A percentile compares a stretch with the other conserved stretches of the same genome.
Conservation (phyloP, 1,140 invertebrate species). For the Lasioglossum albipes region DNA sequence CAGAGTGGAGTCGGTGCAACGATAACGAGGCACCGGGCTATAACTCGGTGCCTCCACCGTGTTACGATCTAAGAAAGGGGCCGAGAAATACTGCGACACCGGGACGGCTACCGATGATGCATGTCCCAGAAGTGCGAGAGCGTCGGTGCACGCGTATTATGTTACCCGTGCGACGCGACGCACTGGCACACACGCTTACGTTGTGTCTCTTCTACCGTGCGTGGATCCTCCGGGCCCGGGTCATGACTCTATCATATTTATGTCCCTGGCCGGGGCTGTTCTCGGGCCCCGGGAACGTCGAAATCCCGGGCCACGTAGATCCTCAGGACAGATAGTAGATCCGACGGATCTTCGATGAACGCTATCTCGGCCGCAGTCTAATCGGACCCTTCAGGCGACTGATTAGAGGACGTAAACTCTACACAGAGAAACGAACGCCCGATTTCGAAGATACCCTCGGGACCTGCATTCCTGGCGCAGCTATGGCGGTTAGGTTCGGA, state of each 20-base stretch:
- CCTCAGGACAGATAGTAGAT: slow-evolving; percentile 5
- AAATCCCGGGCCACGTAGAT: slow-evolving; percentile 47
- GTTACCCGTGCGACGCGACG: slow-evolving; percentile 46
- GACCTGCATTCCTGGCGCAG: slow-evolving; percentile 8
- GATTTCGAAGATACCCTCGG: slow-evolving; percentile 34
- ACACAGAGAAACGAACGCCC: neutral
- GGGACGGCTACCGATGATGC: slow-evolving; percentile 64
- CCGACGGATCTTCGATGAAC: slow-evolving; percentile 25
- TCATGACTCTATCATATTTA: slow-evolving; percentile 64
- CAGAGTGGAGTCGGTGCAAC: slow-evolving; percentile 18
- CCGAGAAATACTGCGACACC: slow-evolving; percentile 57
- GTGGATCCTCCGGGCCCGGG: slow-evolving; percentile 36
- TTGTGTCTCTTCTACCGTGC: slow-evolving; percentile 32
- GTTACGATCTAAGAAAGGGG: slow-evolving; percentile 57
- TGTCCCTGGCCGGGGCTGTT: slow-evolving; percentile 37
- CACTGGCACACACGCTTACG: neutral
- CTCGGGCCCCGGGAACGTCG: slow-evolving; percentile 16
- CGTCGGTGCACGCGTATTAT: slow-evolving; percentile 56
- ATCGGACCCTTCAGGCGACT: slow-evolving; percentile 5
- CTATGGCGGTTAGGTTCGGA: neutral
- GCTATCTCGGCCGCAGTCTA: slow-evolving; percentile 36
- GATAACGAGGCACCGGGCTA: slow-evolving; percentile 54
- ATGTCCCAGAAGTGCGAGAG: slow-evolving; percentile 52
- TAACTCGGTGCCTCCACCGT: slow-evolving; percentile 28
- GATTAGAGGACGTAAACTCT: slow-evolving; percentile 3